Conservation (phyloP, 1,140 invertebrate species). For the Meloidogyne hapla region DNA sequence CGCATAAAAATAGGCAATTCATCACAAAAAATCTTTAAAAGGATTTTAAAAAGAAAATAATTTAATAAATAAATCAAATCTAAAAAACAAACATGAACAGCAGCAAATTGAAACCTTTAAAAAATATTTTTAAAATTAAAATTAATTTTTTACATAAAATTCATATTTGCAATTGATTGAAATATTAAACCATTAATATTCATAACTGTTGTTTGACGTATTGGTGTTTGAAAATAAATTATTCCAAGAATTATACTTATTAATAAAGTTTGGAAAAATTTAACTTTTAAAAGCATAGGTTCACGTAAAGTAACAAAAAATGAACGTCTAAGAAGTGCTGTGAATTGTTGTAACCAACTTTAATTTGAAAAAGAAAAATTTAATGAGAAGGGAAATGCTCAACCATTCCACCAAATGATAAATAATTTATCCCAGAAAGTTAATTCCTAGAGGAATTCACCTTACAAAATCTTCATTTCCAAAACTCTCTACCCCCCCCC, state of each 20-base stretch:
- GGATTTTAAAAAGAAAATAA: conserved; percentile 48
- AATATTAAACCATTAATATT: conserved; percentile 93
- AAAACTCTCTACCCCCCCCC: too few relatives aligned
- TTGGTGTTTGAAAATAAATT: conserved; percentile 81
- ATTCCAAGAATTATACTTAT: conserved; percentile 72
- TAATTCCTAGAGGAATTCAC: too few relatives aligned
- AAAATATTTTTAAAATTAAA: conserved; percentile 5
- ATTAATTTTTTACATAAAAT: conserved; percentile 39
- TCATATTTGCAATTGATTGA: conserved; percentile 68
- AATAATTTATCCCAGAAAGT: too few relatives aligned
- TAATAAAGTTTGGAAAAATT: conserved; percentile 74
- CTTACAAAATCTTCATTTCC: too few relatives aligned
- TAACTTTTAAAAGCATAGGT: conserved; percentile 82
- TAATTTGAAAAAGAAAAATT: conserved; percentile 11
- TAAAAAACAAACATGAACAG: conserved; percentile 73
- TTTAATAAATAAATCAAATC: conserved; percentile 75
- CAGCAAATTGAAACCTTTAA: conserved; percentile 70
- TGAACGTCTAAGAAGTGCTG: conserved; percentile 83
- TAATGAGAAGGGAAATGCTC: too few relatives aligned
- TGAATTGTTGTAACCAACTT: conserved; percentile 81
- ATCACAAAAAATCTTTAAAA: conserved; percentile 86
- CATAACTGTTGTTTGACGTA: conserved; percentile 83
- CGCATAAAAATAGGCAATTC: conserved; percentile 87
- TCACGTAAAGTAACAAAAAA: conserved; percentile 82
- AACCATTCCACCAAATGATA: too few relatives aligned